phyloP scores from a whole-genome alignment of 1,140 invertebrate species.

The Anthonomus grandis region DNA sequence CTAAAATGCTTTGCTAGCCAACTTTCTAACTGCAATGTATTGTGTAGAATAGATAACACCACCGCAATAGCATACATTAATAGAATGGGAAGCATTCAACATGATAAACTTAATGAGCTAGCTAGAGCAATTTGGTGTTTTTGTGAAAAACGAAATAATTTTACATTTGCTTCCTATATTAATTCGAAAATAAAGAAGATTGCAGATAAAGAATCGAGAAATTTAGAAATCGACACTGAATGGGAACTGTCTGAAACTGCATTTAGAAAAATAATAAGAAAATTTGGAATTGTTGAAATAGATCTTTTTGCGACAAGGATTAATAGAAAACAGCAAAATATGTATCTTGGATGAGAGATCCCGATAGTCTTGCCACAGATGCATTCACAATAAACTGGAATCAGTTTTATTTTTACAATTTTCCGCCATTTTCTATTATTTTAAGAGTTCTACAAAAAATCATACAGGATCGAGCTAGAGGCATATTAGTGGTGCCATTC shows the following conservation, averaged over 20 bases:
- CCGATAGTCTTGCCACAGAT: slow-evolving; percentile 27
- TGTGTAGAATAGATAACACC: slow-evolving; percentile 12
- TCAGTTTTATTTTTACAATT: slow-evolving; percentile 31
- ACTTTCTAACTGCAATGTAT: background rate
- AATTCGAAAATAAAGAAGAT: slow-evolving; percentile 28
- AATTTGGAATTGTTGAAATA: slow-evolving; percentile 30
- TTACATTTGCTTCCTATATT: slow-evolving; percentile 20
- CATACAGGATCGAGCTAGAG: slow-evolving; percentile 29
- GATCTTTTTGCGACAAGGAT: slow-evolving; percentile 37
- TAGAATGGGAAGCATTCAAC: slow-evolving; percentile 14
- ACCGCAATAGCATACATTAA: slow-evolving; percentile 11
- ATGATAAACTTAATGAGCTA: background rate
- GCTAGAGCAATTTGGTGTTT: slow-evolving; percentile 7
- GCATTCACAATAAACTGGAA: slow-evolving; percentile 39
- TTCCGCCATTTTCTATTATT: slow-evolving; percentile 35
- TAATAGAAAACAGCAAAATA: slow-evolving; percentile 36
- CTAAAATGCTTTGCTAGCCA: slow-evolving; percentile 8
- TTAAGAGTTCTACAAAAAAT: slow-evolving; percentile 33
- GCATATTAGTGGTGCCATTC: slow-evolving; percentile 42
- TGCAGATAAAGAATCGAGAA: slow-evolving; percentile 35
- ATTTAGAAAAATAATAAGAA: slow-evolving; percentile 23
- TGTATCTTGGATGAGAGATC: slow-evolving; percentile 33
- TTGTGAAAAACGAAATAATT: slow-evolving; percentile 11
- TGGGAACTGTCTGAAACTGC: background rate
- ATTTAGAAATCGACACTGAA: background rate